These are phyloP conservation scores for Druon quercuslanigerum DNA, from an alignment of 1,140 invertebrate genomes.

Conservation along the genomic window DNA sequence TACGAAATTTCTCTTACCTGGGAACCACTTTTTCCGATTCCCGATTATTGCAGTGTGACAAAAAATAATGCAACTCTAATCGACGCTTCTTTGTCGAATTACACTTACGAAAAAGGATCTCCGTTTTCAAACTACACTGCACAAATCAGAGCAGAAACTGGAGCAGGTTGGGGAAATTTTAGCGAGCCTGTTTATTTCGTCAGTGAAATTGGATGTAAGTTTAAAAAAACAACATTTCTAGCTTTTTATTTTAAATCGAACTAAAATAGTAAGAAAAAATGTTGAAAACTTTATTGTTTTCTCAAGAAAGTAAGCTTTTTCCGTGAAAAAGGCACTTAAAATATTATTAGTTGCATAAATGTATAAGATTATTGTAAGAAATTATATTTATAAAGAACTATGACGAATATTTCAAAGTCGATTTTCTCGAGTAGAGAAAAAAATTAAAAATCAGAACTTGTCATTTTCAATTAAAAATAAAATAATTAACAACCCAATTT, in stretches of 20 bases:
- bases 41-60: slow-evolving; percentile 45
- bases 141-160: slow-evolving; percentile 58
- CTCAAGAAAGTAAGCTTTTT: no score
- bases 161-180: slow-evolving; percentile 58
- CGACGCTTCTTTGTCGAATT: slow-evolving; percentile 34
- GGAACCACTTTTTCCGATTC: slow-evolving; percentile 47
- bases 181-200: slow-evolving; percentile 39
- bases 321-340: no score
- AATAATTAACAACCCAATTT: no score
- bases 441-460: no score
- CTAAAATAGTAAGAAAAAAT: no score
- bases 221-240: slow-evolving; percentile 1
- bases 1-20: slow-evolving; percentile 59
- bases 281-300: no score
- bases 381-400: no score
- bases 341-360: no score
- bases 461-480: no score
- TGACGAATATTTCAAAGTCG: no score
- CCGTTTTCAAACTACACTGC: slow-evolving; percentile 56
- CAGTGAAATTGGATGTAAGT: slow-evolving; percentile 46
- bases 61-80: slow-evolving; percentile 11
- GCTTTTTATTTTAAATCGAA: background rate
- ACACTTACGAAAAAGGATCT: slow-evolving; percentile 42
- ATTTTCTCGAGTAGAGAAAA: no score
- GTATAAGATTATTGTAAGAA: no score